These are phyloP conservation scores for Neomicropteryx cornuta DNA, from an alignment of 1,140 invertebrate species.

Conservation along the genomic window DNA sequence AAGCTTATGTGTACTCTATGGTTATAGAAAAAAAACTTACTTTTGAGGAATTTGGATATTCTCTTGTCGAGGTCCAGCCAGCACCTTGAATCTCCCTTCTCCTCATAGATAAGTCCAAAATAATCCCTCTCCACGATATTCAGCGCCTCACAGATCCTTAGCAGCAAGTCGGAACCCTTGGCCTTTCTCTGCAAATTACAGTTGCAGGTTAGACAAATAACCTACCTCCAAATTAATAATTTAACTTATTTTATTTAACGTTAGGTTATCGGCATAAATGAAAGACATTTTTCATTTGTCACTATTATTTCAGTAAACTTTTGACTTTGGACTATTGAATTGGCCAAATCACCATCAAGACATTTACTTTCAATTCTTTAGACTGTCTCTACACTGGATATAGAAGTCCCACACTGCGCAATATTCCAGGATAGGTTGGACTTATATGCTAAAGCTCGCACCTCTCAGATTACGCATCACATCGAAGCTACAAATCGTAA, in stretches of 20 bases:
- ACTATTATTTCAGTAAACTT: too few relatives aligned
- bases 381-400: background rate
- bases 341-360: too few relatives aligned
- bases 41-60: constrained; percentile 80
- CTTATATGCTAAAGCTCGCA: constrained; percentile 1
- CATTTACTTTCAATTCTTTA: too few relatives aligned
- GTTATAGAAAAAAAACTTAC: constrained; percentile 48
- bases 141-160: constrained; percentile 79
- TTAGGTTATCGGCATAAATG: too few relatives aligned
- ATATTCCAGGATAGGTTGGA: background rate
- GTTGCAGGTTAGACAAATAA: too few relatives aligned
- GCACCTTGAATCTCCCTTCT: constrained; percentile 64
- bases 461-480: background rate
- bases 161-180: constrained; percentile 76
- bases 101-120: constrained; percentile 81
- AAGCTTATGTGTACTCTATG: too few relatives aligned
- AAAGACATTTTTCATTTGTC: too few relatives aligned
- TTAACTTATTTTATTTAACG: too few relatives aligned
- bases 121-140: constrained; percentile 92
- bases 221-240: too few relatives aligned
- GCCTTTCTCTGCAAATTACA: constrained; percentile 77
- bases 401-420: background rate
- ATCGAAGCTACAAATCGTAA: background rate
- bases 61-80: constrained; percentile 85
- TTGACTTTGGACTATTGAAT: too few relatives aligned